Percentiles rank a stretch among this genome's conserved stretches.
These are phyloP conservation scores for Rhineura floridana DNA, from an alignment of 2,113 vertebrate genomes.

Conservation along the genomic window DNA sequence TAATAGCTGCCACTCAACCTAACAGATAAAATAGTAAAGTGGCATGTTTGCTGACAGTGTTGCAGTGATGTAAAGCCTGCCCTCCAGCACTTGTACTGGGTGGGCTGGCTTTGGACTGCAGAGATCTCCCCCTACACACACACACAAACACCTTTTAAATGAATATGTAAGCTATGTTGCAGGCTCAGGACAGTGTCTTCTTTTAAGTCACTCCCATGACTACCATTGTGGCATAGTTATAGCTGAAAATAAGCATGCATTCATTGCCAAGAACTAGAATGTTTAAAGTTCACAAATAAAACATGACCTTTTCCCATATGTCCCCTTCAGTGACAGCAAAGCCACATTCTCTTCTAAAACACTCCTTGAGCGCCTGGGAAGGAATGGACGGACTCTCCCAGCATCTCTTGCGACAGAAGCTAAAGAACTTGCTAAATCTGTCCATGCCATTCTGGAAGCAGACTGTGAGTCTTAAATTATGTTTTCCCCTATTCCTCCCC, in stretches of 20 bases:
- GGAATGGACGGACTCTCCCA: conserved; percentile 69
- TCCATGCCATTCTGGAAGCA: conserved; percentile 84
- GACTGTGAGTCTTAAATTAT: conserved; percentile 86
- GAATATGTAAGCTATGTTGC: too few species aligned
- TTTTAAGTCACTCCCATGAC: background rate
- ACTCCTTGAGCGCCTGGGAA: conserved; percentile 67
- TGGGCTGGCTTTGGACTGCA: background rate
- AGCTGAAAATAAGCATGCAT: background rate
- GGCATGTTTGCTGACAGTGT: background rate
- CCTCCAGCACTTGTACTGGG: background rate
- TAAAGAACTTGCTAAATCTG: conserved; percentile 83
- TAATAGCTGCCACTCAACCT: background rate
- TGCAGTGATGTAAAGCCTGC: background rate
- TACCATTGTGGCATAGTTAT: background rate
- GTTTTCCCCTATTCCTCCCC: background rate
- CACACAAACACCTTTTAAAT: background rate
- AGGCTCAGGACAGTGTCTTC: background rate
- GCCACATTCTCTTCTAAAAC: conserved; percentile 63
- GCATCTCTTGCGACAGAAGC: conserved; percentile 83
- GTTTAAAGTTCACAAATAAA: conserved; percentile 9
- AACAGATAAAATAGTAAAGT: background rate
- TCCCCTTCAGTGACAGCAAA: conserved; percentile 72
- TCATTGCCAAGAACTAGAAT: background rate
- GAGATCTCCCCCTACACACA: too few species aligned
- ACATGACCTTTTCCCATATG: background rate